Conservation (phyloP, 2,888 invertebrate species). For the Muscina levida region DNA sequence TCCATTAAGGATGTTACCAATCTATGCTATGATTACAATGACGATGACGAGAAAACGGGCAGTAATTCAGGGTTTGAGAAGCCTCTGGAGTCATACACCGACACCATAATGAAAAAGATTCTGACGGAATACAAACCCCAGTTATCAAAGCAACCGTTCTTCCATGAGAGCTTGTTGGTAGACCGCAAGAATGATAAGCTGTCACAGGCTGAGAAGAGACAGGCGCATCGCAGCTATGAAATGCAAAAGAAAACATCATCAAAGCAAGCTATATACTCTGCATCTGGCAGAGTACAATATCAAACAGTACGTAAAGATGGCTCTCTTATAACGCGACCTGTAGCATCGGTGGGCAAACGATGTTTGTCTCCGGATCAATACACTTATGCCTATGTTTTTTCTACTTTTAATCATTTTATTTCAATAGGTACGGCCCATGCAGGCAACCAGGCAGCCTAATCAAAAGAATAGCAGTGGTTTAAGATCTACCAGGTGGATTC, state of each 20-base stretch:
- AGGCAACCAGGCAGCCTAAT: slow-evolving; percentile 81
- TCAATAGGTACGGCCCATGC: slow-evolving; percentile 89
- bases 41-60: slow-evolving; percentile 83
- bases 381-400: not conserved
- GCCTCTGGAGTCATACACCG: slow-evolving; percentile 82
- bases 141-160: slow-evolving; percentile 92
- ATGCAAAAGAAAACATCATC: slow-evolving; percentile 93
- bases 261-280: slow-evolving; percentile 82
- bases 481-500: slow-evolving; percentile 87
- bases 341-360: slow-evolving; percentile 82
- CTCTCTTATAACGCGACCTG: slow-evolving; percentile 84
- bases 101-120: slow-evolving; percentile 89
- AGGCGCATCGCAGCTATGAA: slow-evolving; percentile 95
- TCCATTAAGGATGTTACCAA: slow-evolving; percentile 94
- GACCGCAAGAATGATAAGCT: slow-evolving; percentile 97
- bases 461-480: slow-evolving; percentile 74
- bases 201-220: slow-evolving; percentile 94
- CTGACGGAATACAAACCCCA: slow-evolving; percentile 83
- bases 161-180: slow-evolving; percentile 95
- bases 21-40: slow-evolving; percentile 94
- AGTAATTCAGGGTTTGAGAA: slow-evolving; percentile 84
- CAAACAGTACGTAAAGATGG: slow-evolving; percentile 83
- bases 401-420: not conserved
- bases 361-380: slow-evolving; percentile 75
- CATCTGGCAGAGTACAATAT: slow-evolving; percentile 81